Evolutionary conservation across 1,140 invertebrate genomes (phyloP).

Genomic region (Eriocheir sinensis): DNA sequence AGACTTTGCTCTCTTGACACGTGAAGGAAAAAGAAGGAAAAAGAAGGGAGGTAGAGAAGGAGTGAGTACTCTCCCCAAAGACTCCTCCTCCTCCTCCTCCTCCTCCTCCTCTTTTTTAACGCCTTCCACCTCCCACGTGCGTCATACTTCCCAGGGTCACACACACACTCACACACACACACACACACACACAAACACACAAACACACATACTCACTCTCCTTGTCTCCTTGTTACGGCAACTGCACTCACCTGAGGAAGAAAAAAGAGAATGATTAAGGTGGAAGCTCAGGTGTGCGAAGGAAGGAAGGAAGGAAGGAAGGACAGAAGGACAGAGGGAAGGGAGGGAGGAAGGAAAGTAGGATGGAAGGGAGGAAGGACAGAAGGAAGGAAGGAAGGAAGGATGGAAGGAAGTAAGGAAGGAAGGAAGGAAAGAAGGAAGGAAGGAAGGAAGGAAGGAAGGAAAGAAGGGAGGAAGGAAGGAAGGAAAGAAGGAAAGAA

Average conservation of each 20-base stretch:
- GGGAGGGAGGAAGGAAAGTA: neutral
- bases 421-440: neutral
- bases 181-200: slow-evolving; percentile 33
- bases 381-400: neutral
- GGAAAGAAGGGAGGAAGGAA: slow-evolving; percentile 2
- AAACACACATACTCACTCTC: slow-evolving; percentile 4
- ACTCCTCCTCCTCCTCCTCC: neutral
- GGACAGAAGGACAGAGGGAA: slow-evolving; percentile 7
- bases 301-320: slow-evolving; percentile 11
- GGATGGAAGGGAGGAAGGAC: neutral
- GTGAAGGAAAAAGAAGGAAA: neutral
- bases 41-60: no score
- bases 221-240: neutral
- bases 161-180: slow-evolving; percentile 35
- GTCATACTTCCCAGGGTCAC: neutral
- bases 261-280: neutral
- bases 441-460: neutral
- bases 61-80: no score
- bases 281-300: neutral
- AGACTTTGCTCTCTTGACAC: neutral
- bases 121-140: neutral
- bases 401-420: neutral
- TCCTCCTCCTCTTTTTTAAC: neutral
- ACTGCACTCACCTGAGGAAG: neutral
- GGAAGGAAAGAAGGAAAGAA: slow-evolving; percentile 11